Conservation (phyloP, 2,888 invertebrate species). For the Bellardia bayeri region DNA sequence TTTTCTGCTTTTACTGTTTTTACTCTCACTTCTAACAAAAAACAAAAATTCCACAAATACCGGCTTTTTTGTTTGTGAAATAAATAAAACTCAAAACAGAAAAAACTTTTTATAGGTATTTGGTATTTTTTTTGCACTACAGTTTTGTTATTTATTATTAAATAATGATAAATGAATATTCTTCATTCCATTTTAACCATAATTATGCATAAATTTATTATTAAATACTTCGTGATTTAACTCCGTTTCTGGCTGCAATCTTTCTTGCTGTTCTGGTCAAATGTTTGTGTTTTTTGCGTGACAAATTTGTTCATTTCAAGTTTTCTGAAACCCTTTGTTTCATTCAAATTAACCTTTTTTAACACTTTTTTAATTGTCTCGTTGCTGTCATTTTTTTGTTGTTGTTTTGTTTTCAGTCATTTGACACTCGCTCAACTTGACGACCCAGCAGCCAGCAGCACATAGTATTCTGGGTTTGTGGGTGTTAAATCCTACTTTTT, state of each 20-base stretch:
- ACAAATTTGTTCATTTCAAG: not conserved
- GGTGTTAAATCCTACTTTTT: not conserved
- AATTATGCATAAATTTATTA: not conserved
- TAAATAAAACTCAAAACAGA: slow-evolving; percentile 13
- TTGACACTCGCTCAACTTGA: slow-evolving; percentile 8
- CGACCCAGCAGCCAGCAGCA: not conserved
- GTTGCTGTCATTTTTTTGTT: not conserved
- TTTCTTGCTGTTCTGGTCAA: not conserved
- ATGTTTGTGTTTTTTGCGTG: not conserved
- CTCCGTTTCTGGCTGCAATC: not conserved
- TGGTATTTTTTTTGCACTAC: not conserved
- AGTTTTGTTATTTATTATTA: not conserved
- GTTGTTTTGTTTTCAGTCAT: slow-evolving; percentile 11
- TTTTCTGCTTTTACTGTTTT: not conserved
- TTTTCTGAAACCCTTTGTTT: not conserved
- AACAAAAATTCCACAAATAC: slow-evolving; percentile 2
- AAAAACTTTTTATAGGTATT: slow-evolving; percentile 11
- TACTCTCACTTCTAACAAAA: slow-evolving; percentile 32
- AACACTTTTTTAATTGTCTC: slow-evolving; percentile 18
- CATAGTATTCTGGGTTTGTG: not conserved
- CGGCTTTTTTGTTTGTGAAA: not conserved
- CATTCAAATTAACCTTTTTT: not conserved
- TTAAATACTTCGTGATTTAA: not conserved
- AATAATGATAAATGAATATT: not conserved
- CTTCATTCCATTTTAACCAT: not conserved